These are phyloP conservation scores for Eclectus roratus DNA, from an alignment of 2,113 vertebrate genomes.

Conservation along the genomic window DNA sequence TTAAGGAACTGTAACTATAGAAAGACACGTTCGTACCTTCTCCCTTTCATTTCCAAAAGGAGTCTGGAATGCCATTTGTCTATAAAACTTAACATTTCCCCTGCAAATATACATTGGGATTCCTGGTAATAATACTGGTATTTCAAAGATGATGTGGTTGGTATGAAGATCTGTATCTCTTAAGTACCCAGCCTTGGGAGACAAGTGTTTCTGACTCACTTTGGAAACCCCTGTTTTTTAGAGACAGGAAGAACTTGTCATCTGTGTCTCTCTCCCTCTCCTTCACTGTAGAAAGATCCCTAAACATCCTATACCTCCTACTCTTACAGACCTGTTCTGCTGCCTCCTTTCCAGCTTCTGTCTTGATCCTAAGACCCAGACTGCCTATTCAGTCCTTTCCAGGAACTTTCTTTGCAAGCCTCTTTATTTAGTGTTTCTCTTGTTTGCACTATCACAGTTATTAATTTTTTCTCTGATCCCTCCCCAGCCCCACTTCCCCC, in stretches of 20 bases:
- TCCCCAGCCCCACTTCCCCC: not conserved
- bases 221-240: not conserved
- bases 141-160: not conserved
- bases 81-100: not conserved
- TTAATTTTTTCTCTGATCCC: not conserved
- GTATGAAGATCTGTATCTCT: not conserved
- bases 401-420: not conserved
- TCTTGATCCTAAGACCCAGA: not conserved
- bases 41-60: not conserved
- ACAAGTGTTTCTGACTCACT: not conserved
- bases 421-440: not conserved
- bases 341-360: not conserved
- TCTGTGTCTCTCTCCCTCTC: not conserved
- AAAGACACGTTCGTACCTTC: not conserved
- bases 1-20: not conserved
- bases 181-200: not conserved
- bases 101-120: not conserved
- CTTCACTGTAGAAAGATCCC: not conserved
- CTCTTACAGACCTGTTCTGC: not conserved
- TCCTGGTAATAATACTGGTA: not conserved
- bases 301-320: not conserved
- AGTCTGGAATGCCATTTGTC: not conserved
- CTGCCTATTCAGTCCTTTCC: not conserved
- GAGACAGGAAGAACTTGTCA: not conserved
- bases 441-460: not conserved